phyloP scores from a whole-genome alignment of 2,888 invertebrate genomes.

The Cephalotes varians region DNA sequence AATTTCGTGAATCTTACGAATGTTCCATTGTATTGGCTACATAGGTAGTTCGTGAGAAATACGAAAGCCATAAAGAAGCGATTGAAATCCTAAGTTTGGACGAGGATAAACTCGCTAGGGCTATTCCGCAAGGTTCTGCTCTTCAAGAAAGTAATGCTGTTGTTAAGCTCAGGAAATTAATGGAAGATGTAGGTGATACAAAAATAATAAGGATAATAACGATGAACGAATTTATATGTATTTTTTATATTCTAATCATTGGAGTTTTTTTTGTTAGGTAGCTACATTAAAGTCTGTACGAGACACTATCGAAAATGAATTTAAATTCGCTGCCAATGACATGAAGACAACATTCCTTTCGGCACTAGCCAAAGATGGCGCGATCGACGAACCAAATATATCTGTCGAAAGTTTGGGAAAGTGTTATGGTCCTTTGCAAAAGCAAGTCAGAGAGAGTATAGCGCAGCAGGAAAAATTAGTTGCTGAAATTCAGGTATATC shows the following conservation, averaged over 20 bases:
- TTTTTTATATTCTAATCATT: background rate
- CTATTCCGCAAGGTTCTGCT: conserved; percentile 90
- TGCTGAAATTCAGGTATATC: conserved; percentile 89
- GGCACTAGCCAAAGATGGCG: conserved; percentile 92
- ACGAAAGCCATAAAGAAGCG: conserved; percentile 91
- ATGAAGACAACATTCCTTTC: conserved; percentile 93
- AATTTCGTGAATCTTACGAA: background rate
- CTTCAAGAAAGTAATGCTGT: conserved; percentile 88
- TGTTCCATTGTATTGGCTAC: conserved; percentile 75
- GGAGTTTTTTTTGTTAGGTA: conserved; percentile 86
- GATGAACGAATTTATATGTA: background rate
- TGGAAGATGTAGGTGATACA: conserved; percentile 89
- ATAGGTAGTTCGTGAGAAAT: conserved; percentile 95
- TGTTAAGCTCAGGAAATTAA: conserved; percentile 90
- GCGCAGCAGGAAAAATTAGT: conserved; percentile 91
- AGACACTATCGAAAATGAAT: conserved; percentile 94
- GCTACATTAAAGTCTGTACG: conserved; percentile 95
- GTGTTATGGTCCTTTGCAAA: conserved; percentile 92
- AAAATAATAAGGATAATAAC: conserved; percentile 13
- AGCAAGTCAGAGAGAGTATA: conserved; percentile 92
- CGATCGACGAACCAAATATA: conserved; percentile 92
- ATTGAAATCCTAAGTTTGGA: conserved; percentile 94
- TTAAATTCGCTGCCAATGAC: conserved; percentile 92
- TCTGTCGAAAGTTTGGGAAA: conserved; percentile 91
- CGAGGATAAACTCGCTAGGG: conserved; percentile 89